Evolutionary conservation across 2,888 invertebrate genomes (phyloP), one percentile per base, ranked within the genome.

Genomic region (Caenorhabditis japonica): DNA sequence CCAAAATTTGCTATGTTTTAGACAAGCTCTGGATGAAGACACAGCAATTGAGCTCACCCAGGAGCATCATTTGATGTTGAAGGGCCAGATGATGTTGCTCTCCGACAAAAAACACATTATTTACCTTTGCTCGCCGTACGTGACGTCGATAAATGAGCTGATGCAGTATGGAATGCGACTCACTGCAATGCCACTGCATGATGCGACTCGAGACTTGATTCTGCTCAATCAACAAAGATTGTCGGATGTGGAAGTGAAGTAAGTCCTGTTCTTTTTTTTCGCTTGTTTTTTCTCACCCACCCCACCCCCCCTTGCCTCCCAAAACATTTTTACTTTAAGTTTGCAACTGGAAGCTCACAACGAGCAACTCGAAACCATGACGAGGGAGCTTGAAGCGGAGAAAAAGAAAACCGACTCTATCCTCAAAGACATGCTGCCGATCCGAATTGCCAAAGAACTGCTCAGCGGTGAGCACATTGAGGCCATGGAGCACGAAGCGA

Each of bases 261-360:
- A 30, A 21, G 56, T 58, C n/a, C n/a, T n/a, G n/a, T n/a, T n/a
- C n/a, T n/a, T n/a, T n/a, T n/a, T n/a, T n/a, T n/a, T n/a, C n/a
- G n/a, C n/a, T n/a, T n/a, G n/a, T n/a, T n/a, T n/a, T n/a, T n/a
- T n/a, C n/a, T n/a, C n/a, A n/a, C n/a, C n/a, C n/a, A n/a, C n/a
- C n/a, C n/a, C n/a, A n/a, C n/a, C n/a, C n/a, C n/a, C n/a, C n/a
- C n/a, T n/a, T n/a, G n/a, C n/a, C n/a, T n/a, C n/a, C n/a, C n/a
- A n/a, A n/a, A n/a, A n/a, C n/a, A n/a, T n/a, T n/a, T n/a, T 17
- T 8, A 2, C 27, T 64, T 82, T n/a, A 56, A 88, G 88, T 64
- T 81, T 87, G 41, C 87, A 88, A 78, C 77, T 88, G 12, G 88
- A 89, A 60, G 88, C 88, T 21, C 87, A 87, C 56, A 89, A 88